These are phyloP conservation scores for Denticeps clupeoides DNA, from an alignment of 2,797 vertebrate genomes.

Conservation along the genomic window DNA sequence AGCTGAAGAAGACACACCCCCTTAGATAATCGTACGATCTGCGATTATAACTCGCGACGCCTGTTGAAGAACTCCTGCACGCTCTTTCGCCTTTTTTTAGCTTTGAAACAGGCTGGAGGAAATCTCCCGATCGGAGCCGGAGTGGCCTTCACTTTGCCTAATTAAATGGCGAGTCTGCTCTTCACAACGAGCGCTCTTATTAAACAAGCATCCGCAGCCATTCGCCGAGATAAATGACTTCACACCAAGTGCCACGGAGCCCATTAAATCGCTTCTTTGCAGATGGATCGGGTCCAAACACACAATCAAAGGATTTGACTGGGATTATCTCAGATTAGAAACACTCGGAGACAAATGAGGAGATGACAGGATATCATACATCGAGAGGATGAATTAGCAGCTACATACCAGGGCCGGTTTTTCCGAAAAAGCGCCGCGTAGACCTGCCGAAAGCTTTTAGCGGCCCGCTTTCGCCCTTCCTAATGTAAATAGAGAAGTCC, in stretches of 20 bases:
- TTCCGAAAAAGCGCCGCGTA: slow-evolving; percentile 34
- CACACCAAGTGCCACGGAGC: slow-evolving; percentile 86
- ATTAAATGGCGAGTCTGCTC: slow-evolving; percentile 85
- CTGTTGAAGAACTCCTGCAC: no score
- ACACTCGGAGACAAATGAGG: slow-evolving; percentile 73
- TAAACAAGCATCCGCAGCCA: slow-evolving; percentile 88
- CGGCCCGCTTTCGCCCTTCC: slow-evolving; percentile 33
- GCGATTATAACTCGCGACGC: slow-evolving; percentile 21
- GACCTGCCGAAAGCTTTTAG: slow-evolving; percentile 57
- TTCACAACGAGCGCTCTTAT: slow-evolving; percentile 88
- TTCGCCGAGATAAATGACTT: slow-evolving; percentile 83
- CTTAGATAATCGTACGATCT: slow-evolving; percentile 23
- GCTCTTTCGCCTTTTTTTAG: no score
- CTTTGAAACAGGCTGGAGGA: no score
- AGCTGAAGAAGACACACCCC: slow-evolving; percentile 13
- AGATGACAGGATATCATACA: slow-evolving; percentile 80
- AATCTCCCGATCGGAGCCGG: slow-evolving; percentile 71
- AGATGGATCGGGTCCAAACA: slow-evolving; percentile 92
- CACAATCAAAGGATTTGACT: slow-evolving; percentile 97
- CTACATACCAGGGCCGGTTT: slow-evolving; percentile 68
- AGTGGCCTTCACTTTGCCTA: slow-evolving; percentile 74
- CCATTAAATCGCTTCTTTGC: slow-evolving; percentile 87
- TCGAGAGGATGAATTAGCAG: slow-evolving; percentile 79
- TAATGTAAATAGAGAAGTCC: slow-evolving; percentile 53
- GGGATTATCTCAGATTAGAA: slow-evolving; percentile 97